Base-by-base conservation (phyloP, 37 sponge, comb jelly and placozoan species). In the Crambe crambe region DNA sequence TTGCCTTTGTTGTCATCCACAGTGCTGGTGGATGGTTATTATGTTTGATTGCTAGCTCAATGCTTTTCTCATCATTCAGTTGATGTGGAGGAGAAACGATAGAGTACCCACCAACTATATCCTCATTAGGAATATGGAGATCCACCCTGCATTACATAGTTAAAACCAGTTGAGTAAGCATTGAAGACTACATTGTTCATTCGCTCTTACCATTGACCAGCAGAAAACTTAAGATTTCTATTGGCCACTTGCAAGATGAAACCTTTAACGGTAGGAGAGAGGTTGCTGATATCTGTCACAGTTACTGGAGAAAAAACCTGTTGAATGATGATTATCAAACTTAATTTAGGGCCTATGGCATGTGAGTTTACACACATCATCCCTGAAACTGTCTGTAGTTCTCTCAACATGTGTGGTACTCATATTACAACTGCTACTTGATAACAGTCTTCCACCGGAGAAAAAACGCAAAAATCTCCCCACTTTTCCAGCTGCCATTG, bases 51-150 rank as follows among this genome's bases (percentile, higher is more conserved):
- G 95, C 95, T 1, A 95, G 79, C 15, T 79, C 74, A 34, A 91
- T 30, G 31, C 57, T 43, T 5, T 25, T 4, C 26, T 25, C 17
- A 30, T 65, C 73, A 32, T 22, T 0, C 30, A 91, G 80, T 37
- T 56, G 68, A 58, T 65, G 75, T 2, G 95, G 95, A 41, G 86
- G 62, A 15, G 89, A 89, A n/a, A 88, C 86, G 64, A 95, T 83
- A 42, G 95, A 95, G 81, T 86, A 95, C 22, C 95, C 95, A 31
- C 92, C 92, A 17, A 95, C 83, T 36, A 75, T 32, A 26, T 82
- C 76, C 36, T 75, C 72, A 29, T 43, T 43, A 0, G 95, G 95
- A 5, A 95, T 79, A 35, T 68, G 40, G 17, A 95, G 56, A 78
- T 95, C 95, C 26, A 91, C 72, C 95, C 88, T 87, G 64, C 17